Evolutionary conservation across 64 coral and sea anemone genomes (phyloP), one percentile per base, ranked within the genome.

Genomic region (Montipora capricornis): DNA sequence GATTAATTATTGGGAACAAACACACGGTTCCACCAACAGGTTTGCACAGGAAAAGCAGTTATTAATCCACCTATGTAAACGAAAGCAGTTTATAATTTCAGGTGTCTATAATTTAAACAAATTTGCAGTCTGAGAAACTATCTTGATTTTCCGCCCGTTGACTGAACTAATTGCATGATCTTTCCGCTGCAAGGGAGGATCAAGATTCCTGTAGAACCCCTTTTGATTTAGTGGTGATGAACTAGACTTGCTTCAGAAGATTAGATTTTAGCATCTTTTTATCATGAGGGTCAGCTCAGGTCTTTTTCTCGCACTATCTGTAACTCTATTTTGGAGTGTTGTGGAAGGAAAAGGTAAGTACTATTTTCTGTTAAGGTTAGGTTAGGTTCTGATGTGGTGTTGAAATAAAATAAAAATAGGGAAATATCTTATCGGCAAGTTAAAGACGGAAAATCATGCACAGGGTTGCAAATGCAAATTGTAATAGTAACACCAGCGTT

Each of bases 1-100:
- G 70, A 86, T 15, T 51, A 86, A 73, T 86, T 73, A 86, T 17
- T 22, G 45, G 48, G 82, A 86, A 49, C 46, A 71, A 86, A 70
- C 29, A 86, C 5, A 70, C 82, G 46, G 46, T 86, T 50, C 13
- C 82, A 50, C 1, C 15, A 50, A 2, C 24, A 0, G 4, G 19
- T 47, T 20, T 70, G 26, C 19, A 47, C 17, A 47, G 44, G 44
- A 16, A 49, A 62, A 26, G 4, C 12, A 44, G 60, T 16, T 82
- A 47, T 86, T 51, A 19, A 69, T 46, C 16, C 82, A 86, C 45
- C 82, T 86, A 20, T 22, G 82, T 47, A 68, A 86, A 86, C 46
- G 0, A 11, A 50, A 71, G 3, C 22, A 71, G 50, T 86, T 20
- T 70, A 73, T 86, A 19, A 24, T 51, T n/a, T 73, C 82, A 86